Evolutionary conservation across 2,113 vertebrate genomes (phyloP).

Genomic region (Jaculus jaculus): DNA sequence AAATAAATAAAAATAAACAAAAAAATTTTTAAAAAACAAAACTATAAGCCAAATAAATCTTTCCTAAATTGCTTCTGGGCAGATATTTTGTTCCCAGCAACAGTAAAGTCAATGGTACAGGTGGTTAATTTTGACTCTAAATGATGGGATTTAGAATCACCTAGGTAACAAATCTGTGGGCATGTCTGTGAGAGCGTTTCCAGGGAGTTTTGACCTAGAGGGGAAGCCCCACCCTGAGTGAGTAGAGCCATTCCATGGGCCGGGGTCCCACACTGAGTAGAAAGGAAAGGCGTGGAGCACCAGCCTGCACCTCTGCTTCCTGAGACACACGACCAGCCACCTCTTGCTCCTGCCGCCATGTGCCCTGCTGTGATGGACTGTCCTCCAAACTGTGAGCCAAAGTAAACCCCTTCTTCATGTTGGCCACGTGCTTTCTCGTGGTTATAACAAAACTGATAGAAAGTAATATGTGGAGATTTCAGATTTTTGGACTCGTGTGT

Average conservation of each 20-base stretch:
- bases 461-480: neutral
- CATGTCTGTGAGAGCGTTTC: neutral
- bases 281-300: neutral
- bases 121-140: neutral
- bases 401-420: too few relatives aligned
- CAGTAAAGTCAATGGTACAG: neutral
- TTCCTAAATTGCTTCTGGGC: neutral
- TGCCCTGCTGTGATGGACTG: too few relatives aligned
- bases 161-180: neutral
- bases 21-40: too few relatives aligned
- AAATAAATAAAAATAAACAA: too few relatives aligned
- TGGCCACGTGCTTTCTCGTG: too few relatives aligned
- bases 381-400: neutral
- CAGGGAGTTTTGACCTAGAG: neutral
- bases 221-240: too few relatives aligned
- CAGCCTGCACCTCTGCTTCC: neutral
- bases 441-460: neutral
- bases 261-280: neutral
- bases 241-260: neutral
- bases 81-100: neutral
- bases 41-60: neutral
- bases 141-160: neutral
- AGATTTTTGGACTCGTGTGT: neutral
- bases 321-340: neutral
- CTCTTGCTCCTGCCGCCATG: neutral